Evolutionary conservation across 2,113 vertebrate genomes (phyloP).

Genomic region (Alaudala cheleensis): DNA sequence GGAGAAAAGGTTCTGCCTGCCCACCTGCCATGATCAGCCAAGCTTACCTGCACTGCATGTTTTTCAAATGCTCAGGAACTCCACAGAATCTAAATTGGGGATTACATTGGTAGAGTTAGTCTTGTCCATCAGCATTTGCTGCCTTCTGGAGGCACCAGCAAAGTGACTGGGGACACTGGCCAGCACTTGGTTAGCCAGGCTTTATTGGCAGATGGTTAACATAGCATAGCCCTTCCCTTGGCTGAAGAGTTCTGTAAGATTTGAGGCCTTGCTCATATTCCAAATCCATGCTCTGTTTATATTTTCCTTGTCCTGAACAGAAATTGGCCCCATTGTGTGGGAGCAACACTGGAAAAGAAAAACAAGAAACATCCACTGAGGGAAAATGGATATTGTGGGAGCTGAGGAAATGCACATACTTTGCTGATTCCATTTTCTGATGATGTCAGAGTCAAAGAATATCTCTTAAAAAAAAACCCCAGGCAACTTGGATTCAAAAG

Average conservation of each 20-base stretch:
- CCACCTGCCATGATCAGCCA: not conserved
- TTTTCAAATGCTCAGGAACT: not conserved
- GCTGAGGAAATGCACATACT: conserved; percentile 75
- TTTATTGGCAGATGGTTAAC: not conserved
- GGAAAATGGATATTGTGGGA: conserved; percentile 79
- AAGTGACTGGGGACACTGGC: not conserved
- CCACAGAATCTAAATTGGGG: not conserved
- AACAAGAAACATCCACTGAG: conserved; percentile 77
- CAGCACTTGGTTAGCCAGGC: not conserved
- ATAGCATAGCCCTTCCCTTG: not conserved
- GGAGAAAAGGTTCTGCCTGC: not conserved
- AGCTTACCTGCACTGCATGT: not conserved
- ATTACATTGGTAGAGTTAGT: not conserved
- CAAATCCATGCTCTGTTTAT: conserved; percentile 75
- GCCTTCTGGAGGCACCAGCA: not conserved
- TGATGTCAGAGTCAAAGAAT: conserved; percentile 78
- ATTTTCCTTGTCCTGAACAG: conserved; percentile 82
- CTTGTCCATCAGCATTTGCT: not conserved
- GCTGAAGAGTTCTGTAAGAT: conserved; percentile 25
- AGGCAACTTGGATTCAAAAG: conserved; percentile 45
- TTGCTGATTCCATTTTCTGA: conserved; percentile 73
- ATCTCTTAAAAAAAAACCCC: conserved; percentile 51
- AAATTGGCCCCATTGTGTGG: conserved; percentile 86
- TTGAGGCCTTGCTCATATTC: conserved; percentile 58
- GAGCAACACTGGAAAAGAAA: conserved; percentile 81